Evolutionary conservation across 2,113 vertebrate genomes (phyloP).

Genomic region (Oreamnos americanus): DNA sequence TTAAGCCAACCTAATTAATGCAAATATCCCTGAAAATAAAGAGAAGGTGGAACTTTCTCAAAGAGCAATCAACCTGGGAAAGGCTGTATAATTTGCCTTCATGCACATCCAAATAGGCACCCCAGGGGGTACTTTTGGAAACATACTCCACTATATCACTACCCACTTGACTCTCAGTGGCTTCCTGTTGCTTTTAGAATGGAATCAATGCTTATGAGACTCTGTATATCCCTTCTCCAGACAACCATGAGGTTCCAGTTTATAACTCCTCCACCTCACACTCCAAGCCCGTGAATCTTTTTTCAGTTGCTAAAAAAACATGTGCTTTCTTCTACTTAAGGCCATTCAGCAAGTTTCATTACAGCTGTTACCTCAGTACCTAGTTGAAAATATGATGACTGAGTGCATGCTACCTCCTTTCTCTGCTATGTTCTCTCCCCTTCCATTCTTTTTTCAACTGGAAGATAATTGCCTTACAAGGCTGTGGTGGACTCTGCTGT

Average conservation of each 20-base stretch:
- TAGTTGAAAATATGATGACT: background rate
- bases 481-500: background rate
- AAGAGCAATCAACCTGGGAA: background rate
- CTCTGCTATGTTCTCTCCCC: too few species aligned
- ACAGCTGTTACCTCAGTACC: background rate
- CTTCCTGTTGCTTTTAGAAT: background rate
- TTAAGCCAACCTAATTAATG: background rate
- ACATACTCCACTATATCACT: accelerated
- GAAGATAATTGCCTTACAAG: background rate
- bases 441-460: background rate
- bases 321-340: background rate
- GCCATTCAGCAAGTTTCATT: background rate
- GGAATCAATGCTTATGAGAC: background rate
- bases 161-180: background rate
- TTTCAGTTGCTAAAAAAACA: background rate
- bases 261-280: background rate
- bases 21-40: background rate
- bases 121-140: background rate
- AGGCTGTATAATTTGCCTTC: background rate
- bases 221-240: background rate
- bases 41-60: background rate
- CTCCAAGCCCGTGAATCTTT: background rate
- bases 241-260: background rate
- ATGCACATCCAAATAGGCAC: background rate
- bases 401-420: background rate